Percentiles rank a stretch among this genome's conserved stretches.
phyloP scores from a whole-genome alignment of 2,797 vertebrate species.

The Eutrigla gurnardus region DNA sequence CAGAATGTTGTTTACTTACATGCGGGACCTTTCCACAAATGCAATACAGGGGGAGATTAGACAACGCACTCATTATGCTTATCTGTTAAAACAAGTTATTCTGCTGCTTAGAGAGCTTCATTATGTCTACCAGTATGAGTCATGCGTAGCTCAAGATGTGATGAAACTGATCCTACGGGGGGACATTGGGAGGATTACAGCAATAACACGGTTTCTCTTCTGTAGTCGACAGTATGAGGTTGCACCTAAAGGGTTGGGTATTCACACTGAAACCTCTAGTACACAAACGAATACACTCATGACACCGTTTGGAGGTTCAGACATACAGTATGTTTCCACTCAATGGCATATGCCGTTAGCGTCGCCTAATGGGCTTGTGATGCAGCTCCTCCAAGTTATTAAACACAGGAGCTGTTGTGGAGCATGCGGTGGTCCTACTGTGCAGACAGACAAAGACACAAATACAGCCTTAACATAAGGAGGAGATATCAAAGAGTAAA shows the following conservation, averaged over 20 bases:
- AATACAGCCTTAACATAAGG: slow-evolving; percentile 9
- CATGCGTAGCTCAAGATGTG: background rate
- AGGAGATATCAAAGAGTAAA: slow-evolving; percentile 38
- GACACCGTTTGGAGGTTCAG: slow-evolving; percentile 36
- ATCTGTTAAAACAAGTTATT: background rate
- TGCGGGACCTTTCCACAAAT: background rate
- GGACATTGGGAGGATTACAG: slow-evolving; percentile 2
- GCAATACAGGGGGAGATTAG: background rate
- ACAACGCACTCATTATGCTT: background rate
- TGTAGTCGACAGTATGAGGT: background rate
- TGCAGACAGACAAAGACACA: slow-evolving; percentile 23
- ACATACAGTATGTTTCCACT: slow-evolving; percentile 35
- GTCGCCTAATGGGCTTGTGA: slow-evolving; percentile 36
- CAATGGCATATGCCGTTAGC: slow-evolving; percentile 24
- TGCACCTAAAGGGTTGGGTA: slow-evolving; percentile 9
- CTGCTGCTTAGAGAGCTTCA: background rate
- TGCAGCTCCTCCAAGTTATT: slow-evolving; percentile 16
- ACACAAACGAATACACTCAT: slow-evolving; percentile 2
- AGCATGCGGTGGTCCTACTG: slow-evolving; percentile 21
- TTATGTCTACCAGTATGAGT: background rate
- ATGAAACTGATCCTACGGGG: slow-evolving; percentile 14
- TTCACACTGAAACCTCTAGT: slow-evolving; percentile 12
- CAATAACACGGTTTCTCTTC: background rate
- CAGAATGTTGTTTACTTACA: slow-evolving; percentile 4
- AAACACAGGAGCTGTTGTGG: slow-evolving; percentile 9